Conservation (phyloP, 2,888 invertebrate genomes). For the Girardia tigrina region DNA sequence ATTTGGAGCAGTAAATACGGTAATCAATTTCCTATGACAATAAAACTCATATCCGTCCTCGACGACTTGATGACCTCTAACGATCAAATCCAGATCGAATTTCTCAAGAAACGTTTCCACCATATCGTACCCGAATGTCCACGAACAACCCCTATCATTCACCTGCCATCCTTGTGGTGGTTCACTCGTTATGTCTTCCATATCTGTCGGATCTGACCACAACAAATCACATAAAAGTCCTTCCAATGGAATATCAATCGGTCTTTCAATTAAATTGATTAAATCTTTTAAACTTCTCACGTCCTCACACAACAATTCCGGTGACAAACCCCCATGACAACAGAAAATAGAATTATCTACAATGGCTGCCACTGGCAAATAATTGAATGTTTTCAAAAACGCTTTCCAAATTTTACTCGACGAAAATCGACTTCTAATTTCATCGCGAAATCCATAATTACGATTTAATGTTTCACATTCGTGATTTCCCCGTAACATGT, state of each 20-base stretch:
- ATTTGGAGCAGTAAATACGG: slow-evolving; percentile 33
- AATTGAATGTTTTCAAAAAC: slow-evolving; percentile 29
- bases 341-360: slow-evolving; percentile 34
- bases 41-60: slow-evolving; percentile 35
- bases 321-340: slow-evolving; percentile 35
- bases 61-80: slow-evolving; percentile 34
- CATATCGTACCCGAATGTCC: slow-evolving; percentile 30
- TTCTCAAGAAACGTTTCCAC: slow-evolving; percentile 31
- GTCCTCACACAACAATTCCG: not conserved
- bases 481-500: slow-evolving; percentile 33
- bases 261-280: slow-evolving; percentile 18
- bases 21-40: slow-evolving; percentile 31
- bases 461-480: slow-evolving; percentile 34
- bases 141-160: slow-evolving; percentile 33
- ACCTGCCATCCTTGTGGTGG: slow-evolving; percentile 10
- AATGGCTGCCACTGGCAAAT: slow-evolving; percentile 33
- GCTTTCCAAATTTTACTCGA: slow-evolving; percentile 29
- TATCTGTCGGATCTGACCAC: slow-evolving; percentile 32
- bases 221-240: slow-evolving; percentile 33
- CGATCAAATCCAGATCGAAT: slow-evolving; percentile 33
- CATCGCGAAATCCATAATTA: slow-evolving; percentile 31
- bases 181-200: slow-evolving; percentile 21
- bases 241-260: slow-evolving; percentile 27
- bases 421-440: slow-evolving; percentile 33
- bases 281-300: not conserved